Evolutionary conservation across 2,113 vertebrate genomes (phyloP).

Genomic region (Polyodon spathula): DNA sequence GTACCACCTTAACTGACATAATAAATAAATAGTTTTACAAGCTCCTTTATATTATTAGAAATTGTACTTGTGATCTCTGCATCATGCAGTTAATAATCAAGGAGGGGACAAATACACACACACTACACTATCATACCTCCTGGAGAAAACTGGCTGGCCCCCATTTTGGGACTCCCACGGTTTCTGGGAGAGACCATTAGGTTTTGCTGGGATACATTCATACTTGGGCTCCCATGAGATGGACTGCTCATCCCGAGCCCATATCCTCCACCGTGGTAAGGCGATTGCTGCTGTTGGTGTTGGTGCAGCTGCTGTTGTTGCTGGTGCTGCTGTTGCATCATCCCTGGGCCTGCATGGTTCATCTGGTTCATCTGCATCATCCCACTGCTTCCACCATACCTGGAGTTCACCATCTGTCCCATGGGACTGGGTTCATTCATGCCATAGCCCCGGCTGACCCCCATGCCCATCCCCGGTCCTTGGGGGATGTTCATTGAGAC

Average conservation of each 20-base stretch:
- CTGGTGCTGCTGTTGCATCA: constrained; percentile 28
- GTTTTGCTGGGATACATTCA: constrained; percentile 69
- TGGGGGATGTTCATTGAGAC: constrained; percentile 67
- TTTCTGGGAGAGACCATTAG: constrained; percentile 84
- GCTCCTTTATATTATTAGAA: too few relatives aligned
- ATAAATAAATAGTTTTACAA: too few relatives aligned
- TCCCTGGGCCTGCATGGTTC: constrained; percentile 36
- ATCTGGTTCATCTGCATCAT: constrained; percentile 43
- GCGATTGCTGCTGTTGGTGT: constrained; percentile 60
- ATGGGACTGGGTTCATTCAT: constrained; percentile 36
- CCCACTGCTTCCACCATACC: constrained; percentile 8
- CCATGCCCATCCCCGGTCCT: constrained; percentile 55
- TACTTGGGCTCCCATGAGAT: constrained; percentile 74
- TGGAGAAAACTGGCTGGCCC: constrained; percentile 82
- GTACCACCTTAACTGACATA: too few relatives aligned
- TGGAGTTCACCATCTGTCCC: too few relatives aligned
- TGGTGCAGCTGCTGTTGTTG: constrained; percentile 27
- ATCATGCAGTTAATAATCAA: too few relatives aligned
- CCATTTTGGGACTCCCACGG: constrained; percentile 86
- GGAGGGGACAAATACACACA: neutral
- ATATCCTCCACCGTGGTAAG: constrained; percentile 71
- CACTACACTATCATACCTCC: constrained; percentile 63
- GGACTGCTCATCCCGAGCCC: constrained; percentile 81
- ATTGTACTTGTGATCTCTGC: too few relatives aligned
- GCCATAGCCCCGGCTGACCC: constrained; percentile 49